These are phyloP conservation scores for human (Homo sapiens) DNA, from an alignment of 2,113 vertebrate species.

Conservation along the genomic window GRCh38 chr1:158117001-158117500, in stretches of 20 bases:
- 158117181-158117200: neutral
- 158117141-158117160: neutral
- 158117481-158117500: too few species aligned
- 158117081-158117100: neutral
- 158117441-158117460: too few species aligned
- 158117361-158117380: too few species aligned
- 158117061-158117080: neutral
- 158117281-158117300: conserved; percentile 47
- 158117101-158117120: neutral
- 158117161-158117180: neutral
- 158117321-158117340: conserved; percentile 67
- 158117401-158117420: too few species aligned
- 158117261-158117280: neutral
- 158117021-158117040: accelerated
- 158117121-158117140: neutral
- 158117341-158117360: conserved; percentile 36
- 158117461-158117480: too few species aligned
- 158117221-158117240: neutral
- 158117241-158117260: neutral
- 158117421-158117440: too few species aligned
- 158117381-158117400: too few species aligned
- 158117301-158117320: conserved; percentile 55
- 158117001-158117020: neutral
- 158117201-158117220: neutral
- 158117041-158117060: accelerated